Evolutionary conservation across 2,113 vertebrate genomes (phyloP).

Genomic region (Chinchilla lanigera): DNA sequence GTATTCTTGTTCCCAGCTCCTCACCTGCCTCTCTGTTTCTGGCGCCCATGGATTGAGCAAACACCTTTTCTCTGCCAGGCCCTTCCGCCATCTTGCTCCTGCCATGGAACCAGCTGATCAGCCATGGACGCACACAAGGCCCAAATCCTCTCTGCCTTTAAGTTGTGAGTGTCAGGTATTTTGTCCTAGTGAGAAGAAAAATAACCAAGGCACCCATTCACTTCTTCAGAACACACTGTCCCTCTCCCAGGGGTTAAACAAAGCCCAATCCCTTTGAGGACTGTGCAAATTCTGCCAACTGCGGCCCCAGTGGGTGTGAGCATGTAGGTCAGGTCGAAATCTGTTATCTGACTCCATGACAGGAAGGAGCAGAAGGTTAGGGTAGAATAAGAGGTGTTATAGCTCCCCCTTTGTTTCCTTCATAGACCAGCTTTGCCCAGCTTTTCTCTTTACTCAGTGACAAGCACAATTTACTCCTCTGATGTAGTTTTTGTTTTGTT

Average conservation of each 20-base stretch:
- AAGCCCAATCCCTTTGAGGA: not conserved
- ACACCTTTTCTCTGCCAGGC: not conserved
- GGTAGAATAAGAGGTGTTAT: not conserved
- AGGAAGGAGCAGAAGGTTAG: not conserved
- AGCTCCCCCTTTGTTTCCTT: not conserved
- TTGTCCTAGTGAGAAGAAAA: not conserved
- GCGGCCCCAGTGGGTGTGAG: not conserved
- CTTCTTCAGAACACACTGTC: not conserved
- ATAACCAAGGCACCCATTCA: not conserved
- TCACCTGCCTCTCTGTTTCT: not conserved
- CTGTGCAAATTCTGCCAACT: not conserved
- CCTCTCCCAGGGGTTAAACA: not conserved
- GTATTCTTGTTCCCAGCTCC: not conserved
- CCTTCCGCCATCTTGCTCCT: not conserved
- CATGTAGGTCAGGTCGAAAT: not conserved
- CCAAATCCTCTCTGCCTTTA: not conserved
- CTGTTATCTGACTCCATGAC: not conserved
- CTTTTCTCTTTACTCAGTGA: conserved; percentile 8
- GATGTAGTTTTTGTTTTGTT: not conserved
- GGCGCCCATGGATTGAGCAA: not conserved
- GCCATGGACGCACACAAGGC: not conserved
- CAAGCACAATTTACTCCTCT: not conserved
- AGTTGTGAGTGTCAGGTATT: not conserved
- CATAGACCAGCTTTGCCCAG: not conserved
- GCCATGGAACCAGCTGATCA: not conserved